Evolutionary conservation across 2,888 invertebrate species (phyloP).

Genomic region (Drosophila bunnanda): DNA sequence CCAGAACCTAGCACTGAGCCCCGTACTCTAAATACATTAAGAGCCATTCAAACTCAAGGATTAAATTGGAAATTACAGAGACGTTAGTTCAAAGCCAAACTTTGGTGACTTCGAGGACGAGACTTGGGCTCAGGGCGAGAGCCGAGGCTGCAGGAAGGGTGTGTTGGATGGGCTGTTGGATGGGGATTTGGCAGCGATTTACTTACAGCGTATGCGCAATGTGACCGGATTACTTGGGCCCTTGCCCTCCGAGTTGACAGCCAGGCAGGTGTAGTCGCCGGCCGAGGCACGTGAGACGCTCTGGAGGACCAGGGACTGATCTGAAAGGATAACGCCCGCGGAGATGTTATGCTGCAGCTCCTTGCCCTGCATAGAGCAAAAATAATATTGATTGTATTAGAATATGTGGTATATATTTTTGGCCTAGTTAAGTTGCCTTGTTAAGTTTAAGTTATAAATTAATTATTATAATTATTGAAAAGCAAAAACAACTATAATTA

Average conservation of each 20-base stretch:
- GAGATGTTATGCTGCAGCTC: conserved; percentile 93
- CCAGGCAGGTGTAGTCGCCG: conserved; percentile 95
- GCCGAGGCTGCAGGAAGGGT: background rate
- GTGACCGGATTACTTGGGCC: conserved; percentile 90
- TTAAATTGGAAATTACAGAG: conserved; percentile 79
- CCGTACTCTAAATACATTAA: conserved; percentile 67
- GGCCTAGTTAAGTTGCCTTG: background rate
- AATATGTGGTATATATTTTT: background rate
- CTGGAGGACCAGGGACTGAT: conserved; percentile 94
- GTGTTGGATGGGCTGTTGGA: background rate
- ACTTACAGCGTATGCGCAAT: conserved; percentile 90
- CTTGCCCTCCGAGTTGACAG: conserved; percentile 93
- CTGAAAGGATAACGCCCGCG: conserved; percentile 93
- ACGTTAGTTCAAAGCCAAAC: conserved; percentile 70
- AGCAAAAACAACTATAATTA: background rate
- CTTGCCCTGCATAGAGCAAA: conserved; percentile 86
- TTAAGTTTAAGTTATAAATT: background rate
- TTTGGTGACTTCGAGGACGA: conserved; percentile 41
- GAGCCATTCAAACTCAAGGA: conserved; percentile 77
- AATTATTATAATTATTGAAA: background rate
- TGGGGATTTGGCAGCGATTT: conserved; percentile 57
- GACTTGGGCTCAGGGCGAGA: background rate
- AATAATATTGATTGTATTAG: background rate
- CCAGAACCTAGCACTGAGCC: conserved; percentile 53
- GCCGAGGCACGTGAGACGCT: conserved; percentile 92